Conservation (phyloP, 2,888 invertebrate genomes). For the Caenorhabditis wallacei region DNA sequence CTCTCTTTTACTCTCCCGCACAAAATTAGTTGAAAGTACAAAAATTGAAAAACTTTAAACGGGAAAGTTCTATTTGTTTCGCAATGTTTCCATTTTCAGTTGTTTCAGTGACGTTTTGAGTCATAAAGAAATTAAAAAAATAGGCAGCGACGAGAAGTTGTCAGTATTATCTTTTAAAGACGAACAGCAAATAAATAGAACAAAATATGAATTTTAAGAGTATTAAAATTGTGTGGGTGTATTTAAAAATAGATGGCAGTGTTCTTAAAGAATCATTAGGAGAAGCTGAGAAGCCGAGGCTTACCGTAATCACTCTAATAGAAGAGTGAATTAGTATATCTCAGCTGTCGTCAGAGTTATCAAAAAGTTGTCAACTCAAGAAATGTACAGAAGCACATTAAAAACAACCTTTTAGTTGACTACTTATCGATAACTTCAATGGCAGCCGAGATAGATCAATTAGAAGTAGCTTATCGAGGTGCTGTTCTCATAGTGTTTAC, state of each 20-base stretch:
- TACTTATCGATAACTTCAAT: too few species aligned
- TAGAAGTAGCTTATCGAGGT: too few species aligned
- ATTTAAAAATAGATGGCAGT: neutral
- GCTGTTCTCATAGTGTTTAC: too few species aligned
- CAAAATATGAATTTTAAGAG: neutral
- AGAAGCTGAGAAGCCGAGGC: too few species aligned
- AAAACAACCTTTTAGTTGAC: too few species aligned
- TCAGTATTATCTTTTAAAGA: conserved; percentile 22
- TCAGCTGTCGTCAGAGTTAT: too few species aligned
- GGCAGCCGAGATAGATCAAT: too few species aligned
- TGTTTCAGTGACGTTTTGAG: conserved; percentile 17
- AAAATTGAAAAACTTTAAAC: conserved; percentile 12
- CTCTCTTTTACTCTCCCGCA: neutral
- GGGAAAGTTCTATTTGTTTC: conserved; percentile 25
- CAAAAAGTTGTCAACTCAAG: too few species aligned
- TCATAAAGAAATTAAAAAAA: conserved; percentile 7
- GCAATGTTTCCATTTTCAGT: conserved; percentile 14
- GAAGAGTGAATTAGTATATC: too few species aligned
- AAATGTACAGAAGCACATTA: too few species aligned
- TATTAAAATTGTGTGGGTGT: conserved; percentile 15
- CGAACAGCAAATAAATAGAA: conserved; percentile 28
- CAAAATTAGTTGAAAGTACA: conserved; percentile 8
- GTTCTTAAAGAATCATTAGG: neutral
- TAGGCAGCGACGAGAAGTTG: neutral
- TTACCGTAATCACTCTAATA: too few species aligned